Evolutionary conservation across 2,888 invertebrate genomes (phyloP), one percentile per base, ranked within the genome.

Genomic region (Chaitophorus viminalis): DNA sequence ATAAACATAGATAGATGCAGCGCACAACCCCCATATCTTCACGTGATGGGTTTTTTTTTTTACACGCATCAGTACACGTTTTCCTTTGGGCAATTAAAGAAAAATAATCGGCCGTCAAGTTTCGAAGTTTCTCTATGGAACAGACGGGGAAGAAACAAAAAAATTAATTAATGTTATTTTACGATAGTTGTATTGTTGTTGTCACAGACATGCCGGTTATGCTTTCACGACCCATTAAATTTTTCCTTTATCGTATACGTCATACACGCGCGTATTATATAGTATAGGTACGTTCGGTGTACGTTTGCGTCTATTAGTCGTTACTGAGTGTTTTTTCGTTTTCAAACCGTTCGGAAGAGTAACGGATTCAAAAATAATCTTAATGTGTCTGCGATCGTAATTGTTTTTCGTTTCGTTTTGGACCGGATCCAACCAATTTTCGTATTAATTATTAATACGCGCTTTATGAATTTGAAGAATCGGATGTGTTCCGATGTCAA

Each of bases 61-160:
- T 78, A 65, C 85, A 54, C 78, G 78, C 85, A n/a, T 46, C 78
- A 68, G 29, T 78, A 39, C 52, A 54, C 85, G 25, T 77, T 78
- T n/a, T 70, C 33, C 33, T 86, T 72, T 54, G 85, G 85, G 78
- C 85, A 78, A 86, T 86, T 86, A 86, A 86, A 86, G 78, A 86
- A 52, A 86, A 86, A 86, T 85, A 85, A 85, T 85, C 85, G 83
- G 11, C 65, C 31, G 75, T 65, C 65, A 25, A 76, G 83, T 84
- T 78, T 78, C 11, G 52, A 52, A 78, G 77, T 78, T 39, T 1
- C 29, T 46, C 29, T 21, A 18, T 8, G 29, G 17, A 25, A 29
- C 14, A 77, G 46, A 52, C 29, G 31, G 17, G 52, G 18, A 77
- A 5, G 21, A 25, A 60, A 21, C 17, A 54, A 9, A 60, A 60